phyloP scores from a whole-genome alignment of 2,888 invertebrate species.

The Melinaea menophilus region DNA sequence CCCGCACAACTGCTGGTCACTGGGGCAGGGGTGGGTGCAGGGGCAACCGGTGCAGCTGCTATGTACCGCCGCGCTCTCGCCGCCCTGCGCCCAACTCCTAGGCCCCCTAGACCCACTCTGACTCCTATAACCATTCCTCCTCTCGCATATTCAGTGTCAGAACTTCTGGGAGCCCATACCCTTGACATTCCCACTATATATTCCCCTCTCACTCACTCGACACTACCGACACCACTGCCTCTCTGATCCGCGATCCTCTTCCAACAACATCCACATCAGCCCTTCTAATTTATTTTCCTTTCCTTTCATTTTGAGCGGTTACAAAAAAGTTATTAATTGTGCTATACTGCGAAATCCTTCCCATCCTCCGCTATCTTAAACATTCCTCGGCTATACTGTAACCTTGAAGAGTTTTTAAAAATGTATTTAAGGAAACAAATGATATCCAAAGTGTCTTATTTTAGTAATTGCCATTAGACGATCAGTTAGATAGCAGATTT shows the following conservation, averaged over 20 bases:
- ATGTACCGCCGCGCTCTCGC: slow-evolving; percentile 69
- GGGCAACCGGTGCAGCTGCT: slow-evolving; percentile 54
- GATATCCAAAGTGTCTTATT: slow-evolving; percentile 75
- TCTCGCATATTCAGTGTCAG: slow-evolving; percentile 73
- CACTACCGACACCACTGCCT: slow-evolving; percentile 70
- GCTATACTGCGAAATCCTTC: slow-evolving; percentile 40
- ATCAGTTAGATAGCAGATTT: slow-evolving; percentile 73
- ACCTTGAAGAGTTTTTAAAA: slow-evolving; percentile 50
- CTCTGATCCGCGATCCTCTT: slow-evolving; percentile 76
- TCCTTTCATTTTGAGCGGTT: slow-evolving; percentile 13
- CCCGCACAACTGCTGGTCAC: slow-evolving; percentile 69
- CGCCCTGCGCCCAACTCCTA: slow-evolving; percentile 63
- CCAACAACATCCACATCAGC: slow-evolving; percentile 72
- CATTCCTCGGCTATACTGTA: slow-evolving; percentile 63
- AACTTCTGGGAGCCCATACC: slow-evolving; percentile 80
- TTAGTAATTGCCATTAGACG: slow-evolving; percentile 73
- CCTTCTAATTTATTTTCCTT: slow-evolving; percentile 48
- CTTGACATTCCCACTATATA: slow-evolving; percentile 85
- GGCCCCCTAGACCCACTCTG: slow-evolving; percentile 61
- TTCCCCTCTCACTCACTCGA: slow-evolving; percentile 83
- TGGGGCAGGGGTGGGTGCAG: slow-evolving; percentile 57
- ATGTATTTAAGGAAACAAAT: slow-evolving; percentile 65
- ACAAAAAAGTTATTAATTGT: slow-evolving; percentile 15
- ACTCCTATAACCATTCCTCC: slow-evolving; percentile 64
- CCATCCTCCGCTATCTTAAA: slow-evolving; percentile 61